Conservation (phyloP, 1,140 invertebrate species). For the Trichomalopsis sarcophagae region DNA sequence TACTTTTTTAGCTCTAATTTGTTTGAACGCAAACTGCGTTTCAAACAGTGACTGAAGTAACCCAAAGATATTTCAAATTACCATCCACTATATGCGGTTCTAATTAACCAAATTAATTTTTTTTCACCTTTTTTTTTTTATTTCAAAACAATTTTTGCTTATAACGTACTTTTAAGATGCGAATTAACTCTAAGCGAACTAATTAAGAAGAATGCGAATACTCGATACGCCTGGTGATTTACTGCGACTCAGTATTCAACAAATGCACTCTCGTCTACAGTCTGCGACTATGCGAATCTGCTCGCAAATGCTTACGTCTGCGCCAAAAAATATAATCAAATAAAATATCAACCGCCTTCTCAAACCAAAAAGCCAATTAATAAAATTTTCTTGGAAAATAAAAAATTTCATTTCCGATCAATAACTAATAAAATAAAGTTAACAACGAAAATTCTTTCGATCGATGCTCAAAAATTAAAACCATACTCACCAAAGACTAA, state of each 20-base stretch:
- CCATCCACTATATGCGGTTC: too few species aligned
- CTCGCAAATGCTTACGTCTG: too few species aligned
- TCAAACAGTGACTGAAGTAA: not conserved
- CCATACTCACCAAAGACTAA: too few species aligned
- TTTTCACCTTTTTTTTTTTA: not conserved
- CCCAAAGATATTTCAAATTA: not conserved
- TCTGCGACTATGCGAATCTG: not conserved
- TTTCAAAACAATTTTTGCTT: not conserved
- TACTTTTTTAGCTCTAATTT: conserved; percentile 10
- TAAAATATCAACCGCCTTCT: too few species aligned
- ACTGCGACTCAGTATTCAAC: not conserved
- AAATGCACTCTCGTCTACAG: conserved; percentile 26
- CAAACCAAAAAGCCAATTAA: not conserved
- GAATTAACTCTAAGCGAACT: too few species aligned
- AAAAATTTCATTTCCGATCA: not conserved
- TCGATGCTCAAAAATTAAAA: too few species aligned
- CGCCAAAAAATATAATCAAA: too few species aligned
- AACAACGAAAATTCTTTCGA: not conserved
- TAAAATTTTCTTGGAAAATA: not conserved
- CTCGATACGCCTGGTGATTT: not conserved
- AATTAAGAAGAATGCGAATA: too few species aligned
- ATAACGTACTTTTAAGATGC: too few species aligned
- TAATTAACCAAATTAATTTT: not conserved
- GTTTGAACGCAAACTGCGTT: not conserved
- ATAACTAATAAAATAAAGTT: not conserved